Evolutionary conservation across 2,888 invertebrate genomes (phyloP), one percentile per base, ranked within the genome.

Genomic region (Stenodera caucasica): DNA sequence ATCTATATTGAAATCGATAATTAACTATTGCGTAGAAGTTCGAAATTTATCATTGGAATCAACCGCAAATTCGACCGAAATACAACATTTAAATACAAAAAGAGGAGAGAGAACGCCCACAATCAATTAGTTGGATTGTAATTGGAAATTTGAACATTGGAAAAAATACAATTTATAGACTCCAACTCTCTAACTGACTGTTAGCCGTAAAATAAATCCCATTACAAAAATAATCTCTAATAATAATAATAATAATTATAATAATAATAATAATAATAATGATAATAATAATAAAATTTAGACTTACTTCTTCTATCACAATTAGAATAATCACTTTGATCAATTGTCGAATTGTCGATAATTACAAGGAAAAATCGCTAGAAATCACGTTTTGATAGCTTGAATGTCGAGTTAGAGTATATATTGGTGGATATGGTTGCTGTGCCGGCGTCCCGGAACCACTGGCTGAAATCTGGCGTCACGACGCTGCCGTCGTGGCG

Each of bases 401-500:
- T 23, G 23, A 58, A 51, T 57, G 61, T 51, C 33, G 37, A 54
- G 40, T 53, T 55, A 60, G 56, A 64, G 65, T 66, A 61, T 65
- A 66, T 67, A n/a, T n/a, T n/a, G n/a, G n/a, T 67, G 65, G 67
- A 65, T 64, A 68, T 70, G 69, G 64, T 65, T 49, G 60, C 70
- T 69, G 70, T 60, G 52, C 32, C 72, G 71, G 65, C 67, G 72
- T 72, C 71, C 71, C 72, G 75, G 72, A 71, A 72, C 71, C 73
- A 75, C 75, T 76, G 72, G 67, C 71, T 67, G 71, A 64, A 72
- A 72, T 65, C 74, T 68, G 72, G 68, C 74, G 73, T 72, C 73
- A 63, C 68, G 70, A 63, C 69, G 71, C 64, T 67, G 64, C 66
- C 69, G 66, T 66, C 66, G 71, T 12, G 45, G 45, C 71, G 71